Conservation (phyloP, 1,140 invertebrate species). For the Diachasma alloeum region DNA sequence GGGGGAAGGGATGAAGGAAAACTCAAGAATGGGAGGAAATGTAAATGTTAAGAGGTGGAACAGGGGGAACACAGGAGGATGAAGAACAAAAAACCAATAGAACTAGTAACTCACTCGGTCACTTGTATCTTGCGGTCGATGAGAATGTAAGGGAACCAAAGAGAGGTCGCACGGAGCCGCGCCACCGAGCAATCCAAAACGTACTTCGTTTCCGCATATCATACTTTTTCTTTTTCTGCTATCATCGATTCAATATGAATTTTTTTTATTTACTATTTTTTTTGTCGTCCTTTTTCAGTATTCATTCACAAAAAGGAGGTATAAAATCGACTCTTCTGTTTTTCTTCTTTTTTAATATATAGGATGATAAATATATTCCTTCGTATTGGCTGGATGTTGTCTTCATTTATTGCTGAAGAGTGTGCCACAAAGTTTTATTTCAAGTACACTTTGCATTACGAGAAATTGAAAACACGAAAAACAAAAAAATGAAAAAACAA, state of each 20-base stretch:
- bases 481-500: not conserved
- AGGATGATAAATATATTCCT: not conserved
- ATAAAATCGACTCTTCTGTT: not conserved
- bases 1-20: not conserved
- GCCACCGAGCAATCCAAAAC: slow-evolving; percentile 22
- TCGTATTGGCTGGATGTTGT: not conserved
- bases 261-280: not conserved
- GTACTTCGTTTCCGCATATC: slow-evolving; percentile 16
- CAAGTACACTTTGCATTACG: not conserved
- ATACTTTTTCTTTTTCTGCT: not conserved
- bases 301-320: not conserved
- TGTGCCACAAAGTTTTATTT: not conserved
- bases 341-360: not conserved
- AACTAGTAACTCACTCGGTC: slow-evolving; percentile 26
- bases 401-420: not conserved
- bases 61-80: not conserved
- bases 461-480: no score
- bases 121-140: slow-evolving; percentile 30
- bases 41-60: no score
- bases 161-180: slow-evolving; percentile 17
- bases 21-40: no score
- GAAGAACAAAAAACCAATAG: not conserved
- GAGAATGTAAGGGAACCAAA: slow-evolving; percentile 6
- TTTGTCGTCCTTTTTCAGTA: not conserved
- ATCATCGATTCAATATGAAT: not conserved